Base-by-base conservation (phyloP, 2,113 vertebrate genomes). In the Anthoscopus minutus region DNA sequence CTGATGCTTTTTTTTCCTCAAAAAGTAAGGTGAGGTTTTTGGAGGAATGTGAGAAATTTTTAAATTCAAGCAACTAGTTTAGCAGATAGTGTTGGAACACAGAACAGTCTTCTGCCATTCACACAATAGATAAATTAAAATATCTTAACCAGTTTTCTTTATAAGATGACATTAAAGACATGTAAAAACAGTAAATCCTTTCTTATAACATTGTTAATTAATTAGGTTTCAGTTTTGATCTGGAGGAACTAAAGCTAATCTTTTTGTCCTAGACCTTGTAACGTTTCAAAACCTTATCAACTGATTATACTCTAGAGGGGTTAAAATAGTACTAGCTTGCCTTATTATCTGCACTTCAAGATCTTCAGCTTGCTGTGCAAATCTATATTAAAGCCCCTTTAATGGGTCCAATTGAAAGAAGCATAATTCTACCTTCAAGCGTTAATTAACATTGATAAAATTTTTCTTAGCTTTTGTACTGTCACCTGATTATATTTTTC, bases 241-340 rank as follows among this genome's bases (percentile, higher is more conserved):
- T 97, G 89, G 96, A 97, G 81, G 92, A 97, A 97, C 94, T 96
- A 97, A 98, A 96, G 97, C 97, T 98, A 98, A 98, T 98, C 98
- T 98, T 97, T 98, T 97, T 98, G 97, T 98, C 98, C 98, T 98
- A 98, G 98, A 98, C 97, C 97, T 98, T 97, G 98, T 98, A 98
- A 98, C 76, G 88, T 98, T 95, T 96, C 86, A 85, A 97, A 98
- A 97, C 93, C 97, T 96, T 95, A 97, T 93, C 93, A 97, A 94
- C 97, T 97, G 98, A 96, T 97, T 98, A 97, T 98, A 96, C 96
- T 97, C 97, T 93, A 96, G 97, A 97, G 97, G 97, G 97, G 97
- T 98, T 98, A 97, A 98, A 98, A 98, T 98, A 98, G 96, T 98
- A 97, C 98, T 98, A 95, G 96, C 97, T 97, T 97, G 97, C 97